phyloP scores from a whole-genome alignment of 1,140 invertebrate species.

The Wasmannia auropunctata region DNA sequence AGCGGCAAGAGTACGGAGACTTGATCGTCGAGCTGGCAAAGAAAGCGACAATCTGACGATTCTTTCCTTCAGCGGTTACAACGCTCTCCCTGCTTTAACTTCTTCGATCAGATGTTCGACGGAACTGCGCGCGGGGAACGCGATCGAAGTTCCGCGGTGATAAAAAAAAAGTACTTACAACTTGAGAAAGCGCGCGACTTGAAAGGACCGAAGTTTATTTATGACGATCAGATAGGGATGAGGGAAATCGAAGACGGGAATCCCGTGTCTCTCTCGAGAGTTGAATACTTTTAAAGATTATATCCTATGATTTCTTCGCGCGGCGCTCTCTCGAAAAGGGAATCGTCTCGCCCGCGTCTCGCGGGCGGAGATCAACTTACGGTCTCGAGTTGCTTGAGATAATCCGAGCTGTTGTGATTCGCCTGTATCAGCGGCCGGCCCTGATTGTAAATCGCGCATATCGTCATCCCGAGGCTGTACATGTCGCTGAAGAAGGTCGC shows the following conservation, averaged over 20 bases:
- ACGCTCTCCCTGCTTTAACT: too few relatives aligned
- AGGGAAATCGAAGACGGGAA: neutral
- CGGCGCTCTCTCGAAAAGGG: neutral
- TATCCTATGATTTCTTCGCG: neutral
- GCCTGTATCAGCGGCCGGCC: slow-evolving; percentile 95
- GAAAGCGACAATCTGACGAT: neutral
- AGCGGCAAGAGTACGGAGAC: slow-evolving; percentile 91
- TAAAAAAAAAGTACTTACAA: neutral
- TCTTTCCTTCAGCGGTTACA: neutral
- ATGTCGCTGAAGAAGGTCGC: slow-evolving; percentile 96
- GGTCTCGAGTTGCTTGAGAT: slow-evolving; percentile 95
- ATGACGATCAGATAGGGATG: neutral
- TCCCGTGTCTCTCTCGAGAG: neutral
- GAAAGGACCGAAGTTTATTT: neutral
- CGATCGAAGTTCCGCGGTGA: neutral
- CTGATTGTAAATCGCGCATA: slow-evolving; percentile 96
- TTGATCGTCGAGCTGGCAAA: slow-evolving; percentile 90
- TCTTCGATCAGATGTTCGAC: neutral
- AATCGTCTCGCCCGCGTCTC: neutral
- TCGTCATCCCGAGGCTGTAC: slow-evolving; percentile 97
- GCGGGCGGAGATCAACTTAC: slow-evolving; percentile 87
- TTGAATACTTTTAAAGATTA: neutral
- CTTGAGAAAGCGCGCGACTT: neutral
- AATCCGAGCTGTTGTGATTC: slow-evolving; percentile 94
- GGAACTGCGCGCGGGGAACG: too few relatives aligned